These are phyloP conservation scores for Aporophyla lueneburgensis DNA, from an alignment of 2,888 invertebrate species.

Conservation along the genomic window DNA sequence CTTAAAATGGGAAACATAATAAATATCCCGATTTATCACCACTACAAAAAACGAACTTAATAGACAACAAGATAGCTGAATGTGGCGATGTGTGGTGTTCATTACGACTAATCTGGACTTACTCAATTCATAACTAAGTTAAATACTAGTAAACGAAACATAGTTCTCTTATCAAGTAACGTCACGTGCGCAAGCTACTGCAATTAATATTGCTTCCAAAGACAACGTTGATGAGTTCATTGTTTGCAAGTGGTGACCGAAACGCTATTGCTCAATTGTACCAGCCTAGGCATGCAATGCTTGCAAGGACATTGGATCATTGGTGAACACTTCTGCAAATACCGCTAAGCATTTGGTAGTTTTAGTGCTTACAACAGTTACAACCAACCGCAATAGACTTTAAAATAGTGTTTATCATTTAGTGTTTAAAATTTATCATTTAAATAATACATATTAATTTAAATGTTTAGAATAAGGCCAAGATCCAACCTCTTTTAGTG, in stretches of 20 bases:
- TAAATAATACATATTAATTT: slow-evolving; percentile 55
- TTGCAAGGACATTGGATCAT: slow-evolving; percentile 79
- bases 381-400: slow-evolving; percentile 9
- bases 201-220: slow-evolving; percentile 84
- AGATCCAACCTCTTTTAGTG: slow-evolving; percentile 27
- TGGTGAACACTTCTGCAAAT: slow-evolving; percentile 69
- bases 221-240: slow-evolving; percentile 85
- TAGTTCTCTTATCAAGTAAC: slow-evolving; percentile 72
- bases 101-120: slow-evolving; percentile 34
- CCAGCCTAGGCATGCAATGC: slow-evolving; percentile 75
- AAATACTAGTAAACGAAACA: slow-evolving; percentile 60
- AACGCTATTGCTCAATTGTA: slow-evolving; percentile 83
- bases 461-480: slow-evolving; percentile 44
- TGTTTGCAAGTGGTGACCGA: slow-evolving; percentile 85
- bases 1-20: too few species aligned
- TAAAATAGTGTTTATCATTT: slow-evolving; percentile 24
- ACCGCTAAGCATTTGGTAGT: slow-evolving; percentile 30
- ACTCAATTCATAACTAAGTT: slow-evolving; percentile 59
- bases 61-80: slow-evolving; percentile 1
- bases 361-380: slow-evolving; percentile 19
- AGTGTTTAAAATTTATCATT: slow-evolving; percentile 39
- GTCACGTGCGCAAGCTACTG: slow-evolving; percentile 72
- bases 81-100: slow-evolving; percentile 2
- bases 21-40: neutral
- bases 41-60: neutral